Percentiles rank a stretch among this genome's conserved stretches.
Conservation (phyloP, 2,797 vertebrate species). For the Lepidocolaptes lacrymiger region DNA sequence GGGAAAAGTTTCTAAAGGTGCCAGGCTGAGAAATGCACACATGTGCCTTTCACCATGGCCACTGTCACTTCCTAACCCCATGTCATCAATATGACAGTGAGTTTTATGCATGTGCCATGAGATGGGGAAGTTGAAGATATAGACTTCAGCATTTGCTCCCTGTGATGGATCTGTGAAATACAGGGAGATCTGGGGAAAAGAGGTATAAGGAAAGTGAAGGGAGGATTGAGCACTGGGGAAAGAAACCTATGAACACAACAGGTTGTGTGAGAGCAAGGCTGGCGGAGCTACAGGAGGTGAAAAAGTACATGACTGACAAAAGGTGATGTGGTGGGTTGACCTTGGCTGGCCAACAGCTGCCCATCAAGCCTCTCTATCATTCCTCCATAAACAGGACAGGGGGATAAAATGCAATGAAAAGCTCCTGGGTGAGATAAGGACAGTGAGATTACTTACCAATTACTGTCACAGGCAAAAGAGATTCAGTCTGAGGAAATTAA, state of each 20-base stretch:
- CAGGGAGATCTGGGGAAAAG: background rate
- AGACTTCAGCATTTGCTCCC: too few relatives aligned
- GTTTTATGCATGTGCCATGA: too few relatives aligned
- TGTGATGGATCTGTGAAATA: background rate
- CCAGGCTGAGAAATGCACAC: too few relatives aligned
- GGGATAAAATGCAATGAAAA: background rate
- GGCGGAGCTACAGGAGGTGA: background rate
- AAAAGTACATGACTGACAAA: background rate
- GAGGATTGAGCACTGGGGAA: background rate
- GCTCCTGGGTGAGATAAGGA: background rate
- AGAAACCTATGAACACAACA: background rate
- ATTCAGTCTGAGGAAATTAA: background rate
- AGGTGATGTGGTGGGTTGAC: background rate
- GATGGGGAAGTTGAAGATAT: too few relatives aligned
- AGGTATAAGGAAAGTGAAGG: background rate
- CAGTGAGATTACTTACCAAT: background rate
- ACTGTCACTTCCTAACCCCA: too few relatives aligned
- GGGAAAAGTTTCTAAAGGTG: too few relatives aligned
- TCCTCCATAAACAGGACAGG: background rate
- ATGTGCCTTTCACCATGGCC: too few relatives aligned
- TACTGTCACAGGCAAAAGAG: background rate
- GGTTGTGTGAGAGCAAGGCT: background rate
- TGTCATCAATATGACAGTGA: too few relatives aligned
- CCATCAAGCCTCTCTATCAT: background rate
- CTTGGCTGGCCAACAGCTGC: background rate